A percentile compares a stretch with the other conserved stretches of the same genome.
Conservation (phyloP, 2,888 invertebrate genomes). For the Zaprionus lineosus region DNA sequence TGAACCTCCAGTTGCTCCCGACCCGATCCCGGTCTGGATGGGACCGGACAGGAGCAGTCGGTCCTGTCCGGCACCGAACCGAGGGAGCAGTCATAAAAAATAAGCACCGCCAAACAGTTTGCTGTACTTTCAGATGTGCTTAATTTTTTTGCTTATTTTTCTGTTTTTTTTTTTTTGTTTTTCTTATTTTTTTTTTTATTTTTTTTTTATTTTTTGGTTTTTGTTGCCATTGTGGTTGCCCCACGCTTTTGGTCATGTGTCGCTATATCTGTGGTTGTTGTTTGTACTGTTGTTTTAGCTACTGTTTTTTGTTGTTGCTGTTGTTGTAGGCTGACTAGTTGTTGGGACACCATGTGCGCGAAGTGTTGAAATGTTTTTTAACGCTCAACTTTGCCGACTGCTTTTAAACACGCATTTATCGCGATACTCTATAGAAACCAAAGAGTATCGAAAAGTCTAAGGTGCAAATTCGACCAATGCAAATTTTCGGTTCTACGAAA, state of each 20-base stretch:
- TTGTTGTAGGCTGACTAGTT: constrained; percentile 43
- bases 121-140: constrained; percentile 6
- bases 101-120: constrained; percentile 56
- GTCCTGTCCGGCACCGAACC: no score
- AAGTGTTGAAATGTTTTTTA: constrained; percentile 75
- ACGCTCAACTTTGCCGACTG: constrained; percentile 74
- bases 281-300: constrained; percentile 27
- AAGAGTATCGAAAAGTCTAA: neutral
- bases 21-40: constrained; percentile 3
- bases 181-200: constrained; percentile 32
- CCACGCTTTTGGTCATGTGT: constrained; percentile 45
- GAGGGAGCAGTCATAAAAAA: constrained; percentile 58
- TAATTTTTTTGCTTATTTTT: constrained; percentile 22
- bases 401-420: constrained; percentile 66
- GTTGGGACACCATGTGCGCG: constrained; percentile 76
- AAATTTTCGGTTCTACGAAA: no score
- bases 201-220: constrained; percentile 4
- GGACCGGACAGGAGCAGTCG: neutral
- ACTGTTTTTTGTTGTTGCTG: constrained; percentile 25
- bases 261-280: constrained; percentile 19
- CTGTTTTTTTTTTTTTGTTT: constrained; percentile 16
- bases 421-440: constrained; percentile 35
- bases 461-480: neutral
- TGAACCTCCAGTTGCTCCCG: constrained; percentile 5
- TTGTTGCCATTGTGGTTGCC: constrained; percentile 49